Percentiles rank a stretch among this genome's conserved stretches.
Conservation (phyloP, 2,113 vertebrate genomes). For the Xerus inauris region DNA sequence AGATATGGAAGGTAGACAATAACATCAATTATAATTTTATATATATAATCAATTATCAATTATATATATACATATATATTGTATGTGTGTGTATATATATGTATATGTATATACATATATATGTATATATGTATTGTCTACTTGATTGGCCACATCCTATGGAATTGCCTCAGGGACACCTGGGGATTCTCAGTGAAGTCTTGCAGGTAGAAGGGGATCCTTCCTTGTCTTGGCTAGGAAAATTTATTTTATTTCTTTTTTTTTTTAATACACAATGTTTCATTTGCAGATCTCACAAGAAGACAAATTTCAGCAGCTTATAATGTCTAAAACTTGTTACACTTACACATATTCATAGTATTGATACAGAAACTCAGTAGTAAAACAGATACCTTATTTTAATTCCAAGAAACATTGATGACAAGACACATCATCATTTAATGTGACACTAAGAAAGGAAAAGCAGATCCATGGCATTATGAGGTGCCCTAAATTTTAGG, state of each 20-base stretch:
- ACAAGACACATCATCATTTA: neutral
- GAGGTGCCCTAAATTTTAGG: neutral
- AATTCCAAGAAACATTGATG: neutral
- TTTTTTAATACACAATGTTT: neutral
- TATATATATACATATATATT: too few relatives aligned
- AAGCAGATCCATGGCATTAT: neutral
- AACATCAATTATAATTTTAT: neutral
- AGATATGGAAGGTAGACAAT: neutral
- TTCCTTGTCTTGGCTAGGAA: neutral
- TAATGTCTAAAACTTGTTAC: constrained; percentile 1
- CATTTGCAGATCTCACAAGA: constrained; percentile 9
- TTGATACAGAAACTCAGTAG: neutral
- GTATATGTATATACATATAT: too few relatives aligned
- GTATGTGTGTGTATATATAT: too few relatives aligned
- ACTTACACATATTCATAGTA: neutral
- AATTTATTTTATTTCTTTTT: neutral
- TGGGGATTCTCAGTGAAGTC: neutral
- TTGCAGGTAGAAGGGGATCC: too few relatives aligned
- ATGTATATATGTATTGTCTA: too few relatives aligned
- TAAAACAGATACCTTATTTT: neutral
- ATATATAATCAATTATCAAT: too few relatives aligned
- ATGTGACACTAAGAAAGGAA: neutral
- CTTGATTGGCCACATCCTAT: neutral
- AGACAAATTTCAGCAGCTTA: neutral
- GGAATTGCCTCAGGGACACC: neutral